phyloP scores from a whole-genome alignment of 2,888 invertebrate genomes.

The Mechanitis messenoides region DNA sequence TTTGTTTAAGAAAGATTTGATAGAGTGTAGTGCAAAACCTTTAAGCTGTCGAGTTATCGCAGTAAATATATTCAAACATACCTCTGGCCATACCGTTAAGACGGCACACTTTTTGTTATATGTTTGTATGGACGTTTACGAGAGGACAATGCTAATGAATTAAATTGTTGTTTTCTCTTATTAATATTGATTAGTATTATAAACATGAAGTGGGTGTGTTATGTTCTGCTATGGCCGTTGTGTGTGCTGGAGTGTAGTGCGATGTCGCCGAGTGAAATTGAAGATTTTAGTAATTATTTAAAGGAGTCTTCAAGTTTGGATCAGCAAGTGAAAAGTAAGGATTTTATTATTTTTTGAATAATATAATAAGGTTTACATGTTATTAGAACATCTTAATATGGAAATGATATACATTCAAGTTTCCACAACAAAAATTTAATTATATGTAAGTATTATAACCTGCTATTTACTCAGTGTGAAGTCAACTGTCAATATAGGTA shows the following conservation, averaged over 20 bases:
- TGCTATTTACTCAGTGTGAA: too few species aligned
- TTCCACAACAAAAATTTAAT: too few species aligned
- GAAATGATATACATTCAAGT: too few species aligned
- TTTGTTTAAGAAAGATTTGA: slow-evolving; percentile 63
- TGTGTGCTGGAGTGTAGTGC: slow-evolving; percentile 54
- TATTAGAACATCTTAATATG: too few species aligned
- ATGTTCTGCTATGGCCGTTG: slow-evolving; percentile 46
- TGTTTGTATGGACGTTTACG: slow-evolving; percentile 35
- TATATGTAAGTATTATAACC: too few species aligned
- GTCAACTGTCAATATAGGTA: too few species aligned
- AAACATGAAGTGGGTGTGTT: slow-evolving; percentile 48
- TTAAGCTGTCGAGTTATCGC: slow-evolving; percentile 15
- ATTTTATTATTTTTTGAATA: neutral
- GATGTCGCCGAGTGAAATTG: slow-evolving; percentile 57
- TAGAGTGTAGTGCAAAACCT: slow-evolving; percentile 40
- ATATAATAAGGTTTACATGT: neutral
- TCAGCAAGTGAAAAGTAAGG: slow-evolving; percentile 65
- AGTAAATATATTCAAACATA: slow-evolving; percentile 25
- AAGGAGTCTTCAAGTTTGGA: slow-evolving; percentile 62
- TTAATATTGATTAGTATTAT: slow-evolving; percentile 14
- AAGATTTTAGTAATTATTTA: slow-evolving; percentile 64
- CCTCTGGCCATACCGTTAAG: slow-evolving; percentile 48
- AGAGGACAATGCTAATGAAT: slow-evolving; percentile 37
- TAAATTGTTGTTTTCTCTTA: slow-evolving; percentile 29
- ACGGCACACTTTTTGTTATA: slow-evolving; percentile 47